phyloP scores from a whole-genome alignment of 2,113 vertebrate species.

The Mystacornis crossleyi region DNA sequence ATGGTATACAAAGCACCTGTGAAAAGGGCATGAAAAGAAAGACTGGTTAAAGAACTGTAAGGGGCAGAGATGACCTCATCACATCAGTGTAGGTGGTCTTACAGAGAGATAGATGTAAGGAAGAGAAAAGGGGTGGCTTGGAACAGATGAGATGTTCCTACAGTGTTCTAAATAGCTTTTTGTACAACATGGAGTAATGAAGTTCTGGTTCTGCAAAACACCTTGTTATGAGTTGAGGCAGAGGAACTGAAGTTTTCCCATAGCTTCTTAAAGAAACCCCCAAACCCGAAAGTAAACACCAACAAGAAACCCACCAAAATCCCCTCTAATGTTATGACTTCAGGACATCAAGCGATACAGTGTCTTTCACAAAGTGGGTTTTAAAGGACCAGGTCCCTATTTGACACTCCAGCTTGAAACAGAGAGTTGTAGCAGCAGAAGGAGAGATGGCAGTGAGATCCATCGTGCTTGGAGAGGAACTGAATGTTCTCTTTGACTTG shows the following conservation, averaged over 20 bases:
- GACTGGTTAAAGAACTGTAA: neutral
- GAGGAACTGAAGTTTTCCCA: neutral
- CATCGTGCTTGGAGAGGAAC: neutral
- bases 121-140: neutral
- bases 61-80: neutral
- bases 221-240: neutral
- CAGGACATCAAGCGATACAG: neutral
- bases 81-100: neutral
- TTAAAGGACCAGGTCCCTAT: neutral
- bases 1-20: neutral
- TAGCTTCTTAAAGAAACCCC: neutral
- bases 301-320: rapidly evolving
- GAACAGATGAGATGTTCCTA: neutral
- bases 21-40: neutral
- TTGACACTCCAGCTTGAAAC: neutral
- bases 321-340: neutral
- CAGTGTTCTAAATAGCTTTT: neutral
- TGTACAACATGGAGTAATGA: neutral
- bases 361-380: neutral
- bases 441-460: neutral
- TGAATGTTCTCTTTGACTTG: neutral
- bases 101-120: neutral
- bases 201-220: neutral
- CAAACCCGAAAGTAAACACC: neutral
- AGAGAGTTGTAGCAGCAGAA: neutral